A percentile compares a stretch with the other conserved stretches of the same genome.
Conservation (phyloP, 1,140 invertebrate species). For the Aphidius gifuensis region DNA sequence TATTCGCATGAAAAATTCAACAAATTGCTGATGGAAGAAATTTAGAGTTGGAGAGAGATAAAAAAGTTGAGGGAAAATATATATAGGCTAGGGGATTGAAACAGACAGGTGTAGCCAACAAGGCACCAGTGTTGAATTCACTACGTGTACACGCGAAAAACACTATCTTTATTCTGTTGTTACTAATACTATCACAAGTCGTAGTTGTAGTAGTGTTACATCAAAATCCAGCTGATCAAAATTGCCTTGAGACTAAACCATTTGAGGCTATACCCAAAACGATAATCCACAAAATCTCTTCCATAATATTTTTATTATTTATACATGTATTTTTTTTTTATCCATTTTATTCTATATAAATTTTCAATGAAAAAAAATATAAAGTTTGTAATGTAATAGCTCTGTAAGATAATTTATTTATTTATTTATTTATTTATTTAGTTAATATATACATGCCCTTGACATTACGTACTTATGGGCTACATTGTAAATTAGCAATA, state of each 20-base stretch:
- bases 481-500: no score
- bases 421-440: no score
- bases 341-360: neutral
- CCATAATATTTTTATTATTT: neutral
- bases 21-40: constrained; percentile 4
- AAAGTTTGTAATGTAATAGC: no score
- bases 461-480: no score
- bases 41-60: no score
- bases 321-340: neutral
- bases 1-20: constrained; percentile 9
- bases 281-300: neutral
- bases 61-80: neutral
- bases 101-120: constrained; percentile 14
- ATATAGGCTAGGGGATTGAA: neutral
- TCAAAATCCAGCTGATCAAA: constrained; percentile 33
- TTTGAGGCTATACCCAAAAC: constrained; percentile 10
- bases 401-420: no score
- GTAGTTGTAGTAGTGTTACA: no score
- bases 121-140: constrained; percentile 16
- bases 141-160: constrained; percentile 22
- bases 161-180: no score
- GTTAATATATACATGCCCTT: no score
- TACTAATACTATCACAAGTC: no score
- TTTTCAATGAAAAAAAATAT: no score
- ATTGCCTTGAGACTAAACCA: constrained; percentile 23